phyloP scores from a whole-genome alignment of 2,888 invertebrate species.

The Aphidius colemani region DNA sequence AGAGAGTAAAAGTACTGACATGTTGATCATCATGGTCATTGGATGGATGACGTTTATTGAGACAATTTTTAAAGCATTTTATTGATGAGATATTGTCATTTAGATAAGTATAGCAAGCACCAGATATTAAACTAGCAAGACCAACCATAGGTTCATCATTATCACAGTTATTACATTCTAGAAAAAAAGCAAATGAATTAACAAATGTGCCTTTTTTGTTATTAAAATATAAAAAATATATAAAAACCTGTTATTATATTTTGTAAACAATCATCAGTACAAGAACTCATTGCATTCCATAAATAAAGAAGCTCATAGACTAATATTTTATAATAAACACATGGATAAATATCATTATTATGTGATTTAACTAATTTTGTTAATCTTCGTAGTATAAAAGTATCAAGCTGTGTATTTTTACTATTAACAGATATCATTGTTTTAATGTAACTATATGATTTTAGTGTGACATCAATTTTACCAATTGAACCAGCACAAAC shows the following conservation, averaged over 20 bases:
- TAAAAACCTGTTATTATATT: constrained; percentile 60
- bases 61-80: constrained; percentile 46
- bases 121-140: constrained; percentile 63
- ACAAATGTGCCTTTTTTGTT: not conserved
- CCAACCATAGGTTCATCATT: constrained; percentile 63
- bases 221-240: constrained; percentile 13
- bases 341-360: constrained; percentile 40
- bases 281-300: constrained; percentile 71
- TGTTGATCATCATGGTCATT: constrained; percentile 58
- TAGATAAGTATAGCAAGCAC: constrained; percentile 61
- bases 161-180: constrained; percentile 53
- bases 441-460: constrained; percentile 54
- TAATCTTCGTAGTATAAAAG: constrained; percentile 52
- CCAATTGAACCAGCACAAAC: constrained; percentile 63
- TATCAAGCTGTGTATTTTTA: constrained; percentile 52
- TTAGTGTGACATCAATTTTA: constrained; percentile 54
- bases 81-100: constrained; percentile 50
- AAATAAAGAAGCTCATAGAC: constrained; percentile 71
- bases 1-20: constrained; percentile 69
- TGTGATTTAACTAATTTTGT: constrained; percentile 45
- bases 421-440: constrained; percentile 27
- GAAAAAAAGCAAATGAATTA: constrained; percentile 15
- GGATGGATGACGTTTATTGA: constrained; percentile 44
- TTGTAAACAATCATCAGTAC: constrained; percentile 56
- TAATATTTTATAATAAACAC: constrained; percentile 64